These are phyloP conservation scores for Dicrostonyx torquatus DNA, from an alignment of 2,797 vertebrate genomes.

Conservation along the genomic window DNA sequence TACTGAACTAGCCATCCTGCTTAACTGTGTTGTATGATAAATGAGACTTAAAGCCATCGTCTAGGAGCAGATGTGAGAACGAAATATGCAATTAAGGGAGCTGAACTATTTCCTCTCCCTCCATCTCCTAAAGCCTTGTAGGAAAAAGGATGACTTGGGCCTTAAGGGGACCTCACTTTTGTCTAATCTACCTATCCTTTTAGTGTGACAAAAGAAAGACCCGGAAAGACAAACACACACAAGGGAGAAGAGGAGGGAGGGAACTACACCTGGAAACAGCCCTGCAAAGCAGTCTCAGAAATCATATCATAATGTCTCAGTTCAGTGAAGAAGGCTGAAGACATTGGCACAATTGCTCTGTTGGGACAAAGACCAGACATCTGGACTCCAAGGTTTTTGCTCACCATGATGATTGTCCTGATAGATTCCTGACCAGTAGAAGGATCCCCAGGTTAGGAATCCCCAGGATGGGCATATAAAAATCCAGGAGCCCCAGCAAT, in stretches of 20 bases:
- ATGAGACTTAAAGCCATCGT: background rate
- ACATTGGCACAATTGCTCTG: background rate
- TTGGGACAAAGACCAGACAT: background rate
- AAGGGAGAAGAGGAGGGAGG: background rate
- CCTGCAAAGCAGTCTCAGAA: constrained; percentile 4
- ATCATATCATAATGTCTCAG: background rate
- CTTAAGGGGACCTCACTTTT: background rate
- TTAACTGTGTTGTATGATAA: background rate
- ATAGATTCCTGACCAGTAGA: background rate
- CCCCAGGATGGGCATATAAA: background rate
- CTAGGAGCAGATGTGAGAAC: background rate
- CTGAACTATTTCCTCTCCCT: background rate
- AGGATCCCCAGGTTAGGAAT: background rate
- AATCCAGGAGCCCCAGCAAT: background rate
- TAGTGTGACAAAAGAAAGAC: background rate
- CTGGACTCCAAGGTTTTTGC: background rate
- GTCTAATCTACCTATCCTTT: background rate
- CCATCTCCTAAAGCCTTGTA: background rate
- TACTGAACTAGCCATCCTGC: too few relatives aligned
- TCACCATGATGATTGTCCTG: background rate
- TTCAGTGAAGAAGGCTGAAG: background rate
- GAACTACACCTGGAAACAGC: constrained; percentile 7
- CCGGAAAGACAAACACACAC: background rate
- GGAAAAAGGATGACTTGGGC: background rate
- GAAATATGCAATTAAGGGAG: background rate